Percentiles rank a stretch among this genome's conserved stretches.
Evolutionary conservation across 2,113 vertebrate species (phyloP).

Genomic region (Chaetops frenatus): DNA sequence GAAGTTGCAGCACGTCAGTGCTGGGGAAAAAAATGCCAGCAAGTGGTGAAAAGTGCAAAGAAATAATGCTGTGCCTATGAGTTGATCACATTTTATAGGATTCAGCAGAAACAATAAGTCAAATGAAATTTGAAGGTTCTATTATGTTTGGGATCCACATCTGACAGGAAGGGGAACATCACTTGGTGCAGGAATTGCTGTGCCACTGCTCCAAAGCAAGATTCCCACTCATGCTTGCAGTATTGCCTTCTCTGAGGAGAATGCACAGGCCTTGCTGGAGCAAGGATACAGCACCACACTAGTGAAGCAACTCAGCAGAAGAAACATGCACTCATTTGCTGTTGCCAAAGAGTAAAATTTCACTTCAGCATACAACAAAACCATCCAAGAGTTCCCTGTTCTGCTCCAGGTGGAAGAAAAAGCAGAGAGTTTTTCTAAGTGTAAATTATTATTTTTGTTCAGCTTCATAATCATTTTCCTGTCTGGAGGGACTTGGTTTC

Average conservation of each 20-base stretch:
- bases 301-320: background rate
- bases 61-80: background rate
- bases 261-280: background rate
- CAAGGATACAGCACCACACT: background rate
- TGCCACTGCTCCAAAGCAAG: background rate
- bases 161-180: background rate
- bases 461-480: background rate
- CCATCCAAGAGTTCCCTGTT: background rate
- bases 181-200: background rate
- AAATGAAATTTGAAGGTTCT: background rate
- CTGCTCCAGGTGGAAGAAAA: background rate
- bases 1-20: fast-evolving
- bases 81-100: background rate
- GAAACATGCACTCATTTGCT: background rate
- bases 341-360: background rate
- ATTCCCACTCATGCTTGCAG: background rate
- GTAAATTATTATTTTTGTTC: background rate
- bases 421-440: background rate
- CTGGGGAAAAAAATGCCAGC: background rate
- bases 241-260: background rate
- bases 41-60: background rate
- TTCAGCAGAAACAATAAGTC: background rate
- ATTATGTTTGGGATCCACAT: background rate
- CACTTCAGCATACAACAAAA: background rate
- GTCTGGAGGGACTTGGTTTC: background rate